These are phyloP conservation scores for Tinea pellionella DNA, from an alignment of 2,888 invertebrate species.

Conservation along the genomic window DNA sequence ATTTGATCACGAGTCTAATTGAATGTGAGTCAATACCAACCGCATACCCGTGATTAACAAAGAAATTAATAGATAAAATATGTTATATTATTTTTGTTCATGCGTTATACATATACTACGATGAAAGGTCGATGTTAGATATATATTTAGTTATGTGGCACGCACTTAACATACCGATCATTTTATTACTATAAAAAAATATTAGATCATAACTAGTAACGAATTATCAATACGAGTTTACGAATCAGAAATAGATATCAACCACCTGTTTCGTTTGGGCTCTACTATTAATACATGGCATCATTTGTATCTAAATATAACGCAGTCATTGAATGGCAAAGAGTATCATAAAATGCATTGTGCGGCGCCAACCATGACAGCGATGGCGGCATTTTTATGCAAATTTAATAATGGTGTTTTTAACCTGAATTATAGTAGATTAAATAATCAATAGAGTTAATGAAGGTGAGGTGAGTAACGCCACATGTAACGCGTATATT, in stretches of 20 bases:
- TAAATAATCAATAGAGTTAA: no score
- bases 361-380: not conserved
- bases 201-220: not conserved
- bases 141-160: not conserved
- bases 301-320: not conserved
- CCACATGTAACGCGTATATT: no score
- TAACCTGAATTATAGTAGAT: no score
- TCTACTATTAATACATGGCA: not conserved
- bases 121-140: not conserved
- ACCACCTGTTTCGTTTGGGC: not conserved
- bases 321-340: slow-evolving; percentile 8
- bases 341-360: not conserved
- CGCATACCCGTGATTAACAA: no score
- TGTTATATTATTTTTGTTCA: no score
- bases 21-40: no score
- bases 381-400: not conserved
- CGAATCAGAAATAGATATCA: slow-evolving; percentile 1
- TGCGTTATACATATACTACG: no score
- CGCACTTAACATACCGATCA: slow-evolving; percentile 4
- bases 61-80: no score
- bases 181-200: not conserved
- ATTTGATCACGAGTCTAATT: no score
- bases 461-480: no score
- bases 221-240: not conserved
- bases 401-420: not conserved